phyloP scores from a whole-genome alignment of 2,888 invertebrate species.

The Agonopterix alstromeriana region DNA sequence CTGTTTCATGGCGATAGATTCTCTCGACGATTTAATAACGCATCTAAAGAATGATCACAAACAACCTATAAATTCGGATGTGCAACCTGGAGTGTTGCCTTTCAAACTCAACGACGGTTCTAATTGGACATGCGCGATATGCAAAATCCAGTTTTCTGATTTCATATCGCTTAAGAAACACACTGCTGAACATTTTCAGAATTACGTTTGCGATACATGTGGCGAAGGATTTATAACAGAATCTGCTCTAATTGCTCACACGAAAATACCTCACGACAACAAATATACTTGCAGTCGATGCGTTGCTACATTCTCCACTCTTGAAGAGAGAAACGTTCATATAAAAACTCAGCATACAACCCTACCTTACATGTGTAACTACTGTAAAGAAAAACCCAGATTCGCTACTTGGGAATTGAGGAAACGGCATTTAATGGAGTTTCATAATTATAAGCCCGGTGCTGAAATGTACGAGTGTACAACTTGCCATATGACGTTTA shows the following conservation, averaged over 20 bases:
- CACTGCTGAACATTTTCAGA: conserved; percentile 61
- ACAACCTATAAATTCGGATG: conserved; percentile 58
- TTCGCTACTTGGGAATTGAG: conserved; percentile 65
- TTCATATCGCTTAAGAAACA: conserved; percentile 60
- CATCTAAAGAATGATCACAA: conserved; percentile 66
- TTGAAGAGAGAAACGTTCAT: conserved; percentile 57
- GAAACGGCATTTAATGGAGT: conserved; percentile 62
- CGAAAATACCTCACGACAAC: conserved; percentile 59
- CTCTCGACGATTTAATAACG: conserved; percentile 48
- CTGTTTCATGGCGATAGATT: conserved; percentile 55
- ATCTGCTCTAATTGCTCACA: conserved; percentile 54
- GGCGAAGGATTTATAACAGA: conserved; percentile 68
- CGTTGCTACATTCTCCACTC: conserved; percentile 56
- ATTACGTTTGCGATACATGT: conserved; percentile 66
- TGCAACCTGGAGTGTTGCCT: conserved; percentile 62
- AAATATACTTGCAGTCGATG: conserved; percentile 63
- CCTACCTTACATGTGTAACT: conserved; percentile 59
- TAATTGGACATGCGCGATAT: conserved; percentile 62
- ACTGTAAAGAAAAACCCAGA: conserved; percentile 63
- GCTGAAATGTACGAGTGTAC: conserved; percentile 67
- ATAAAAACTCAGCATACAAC: conserved; percentile 62
- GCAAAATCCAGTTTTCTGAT: conserved; percentile 55
- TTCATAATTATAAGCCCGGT: conserved; percentile 61
- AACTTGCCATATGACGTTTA: conserved; percentile 65
- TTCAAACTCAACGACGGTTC: conserved; percentile 62